Evolutionary conservation across 1,140 invertebrate genomes (phyloP).

Genomic region (Glomeris maerens): DNA sequence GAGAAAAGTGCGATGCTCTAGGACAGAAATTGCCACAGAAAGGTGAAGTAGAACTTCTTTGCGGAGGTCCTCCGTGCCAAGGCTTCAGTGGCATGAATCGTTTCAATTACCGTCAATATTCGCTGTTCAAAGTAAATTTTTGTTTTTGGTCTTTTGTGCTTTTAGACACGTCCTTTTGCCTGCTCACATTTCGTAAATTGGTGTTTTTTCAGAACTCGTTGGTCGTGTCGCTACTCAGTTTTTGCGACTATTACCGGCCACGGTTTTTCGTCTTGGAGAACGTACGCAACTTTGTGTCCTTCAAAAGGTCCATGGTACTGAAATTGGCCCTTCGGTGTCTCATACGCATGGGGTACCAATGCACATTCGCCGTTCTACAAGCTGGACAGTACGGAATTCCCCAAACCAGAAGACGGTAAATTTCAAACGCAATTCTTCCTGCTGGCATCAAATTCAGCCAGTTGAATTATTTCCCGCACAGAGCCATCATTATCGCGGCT

Average conservation of each 20-base stretch:
- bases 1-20: constrained; percentile 33
- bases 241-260: constrained; percentile 73
- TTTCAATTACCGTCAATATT: constrained; percentile 75
- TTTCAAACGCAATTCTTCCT: no score
- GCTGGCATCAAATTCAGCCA: neutral
- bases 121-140: constrained; percentile 51
- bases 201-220: constrained; percentile 51
- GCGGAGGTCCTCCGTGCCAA: constrained; percentile 82
- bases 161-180: constrained; percentile 3
- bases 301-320: constrained; percentile 62
- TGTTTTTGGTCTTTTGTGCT: constrained; percentile 1
- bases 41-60: constrained; percentile 69
- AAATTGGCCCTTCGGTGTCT: constrained; percentile 64
- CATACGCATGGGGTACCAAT: constrained; percentile 73
- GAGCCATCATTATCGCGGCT: constrained; percentile 65
- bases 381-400: constrained; percentile 75
- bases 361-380: constrained; percentile 70
- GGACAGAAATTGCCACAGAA: constrained; percentile 53
- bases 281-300: constrained; percentile 69
- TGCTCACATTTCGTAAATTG: neutral
- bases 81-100: constrained; percentile 83
- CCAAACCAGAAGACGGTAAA: constrained; percentile 55
- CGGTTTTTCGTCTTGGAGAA: constrained; percentile 75
- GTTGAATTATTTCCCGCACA: constrained; percentile 18
- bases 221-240: constrained; percentile 68